phyloP scores from a whole-genome alignment of 2,888 invertebrate genomes.

The Cephonodes hylas region DNA sequence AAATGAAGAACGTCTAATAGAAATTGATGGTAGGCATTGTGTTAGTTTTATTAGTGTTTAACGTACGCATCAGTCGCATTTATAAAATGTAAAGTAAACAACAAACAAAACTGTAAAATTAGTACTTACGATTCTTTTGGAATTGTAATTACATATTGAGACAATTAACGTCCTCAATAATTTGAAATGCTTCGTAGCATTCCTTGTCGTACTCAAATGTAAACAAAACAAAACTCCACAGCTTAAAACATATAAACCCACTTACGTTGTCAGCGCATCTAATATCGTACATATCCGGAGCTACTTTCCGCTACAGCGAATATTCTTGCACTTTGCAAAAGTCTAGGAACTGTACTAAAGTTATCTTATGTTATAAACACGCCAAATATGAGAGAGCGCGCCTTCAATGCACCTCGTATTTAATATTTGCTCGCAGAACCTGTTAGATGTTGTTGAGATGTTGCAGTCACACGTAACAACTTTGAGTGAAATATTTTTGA shows the following conservation, averaged over 20 bases:
- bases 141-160: too few relatives aligned
- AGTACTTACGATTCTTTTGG: too few relatives aligned
- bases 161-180: too few relatives aligned
- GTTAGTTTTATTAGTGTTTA: too few relatives aligned
- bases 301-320: not conserved
- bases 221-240: not conserved
- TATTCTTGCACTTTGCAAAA: constrained; percentile 1
- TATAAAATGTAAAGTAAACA: too few relatives aligned
- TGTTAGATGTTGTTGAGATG: not conserved
- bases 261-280: not conserved
- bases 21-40: too few relatives aligned
- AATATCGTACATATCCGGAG: not conserved
- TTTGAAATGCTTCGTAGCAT: too few relatives aligned
- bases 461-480: not conserved
- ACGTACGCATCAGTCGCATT: too few relatives aligned
- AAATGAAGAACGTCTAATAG: too few relatives aligned
- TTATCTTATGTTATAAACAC: not conserved
- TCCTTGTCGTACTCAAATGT: too few relatives aligned
- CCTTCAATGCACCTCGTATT: not conserved
- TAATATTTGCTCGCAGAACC: not conserved
- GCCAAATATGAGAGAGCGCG: not conserved
- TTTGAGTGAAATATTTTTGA: not conserved
- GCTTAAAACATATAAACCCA: not conserved
- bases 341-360: constrained; percentile 14
- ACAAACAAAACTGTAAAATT: too few relatives aligned